Percentiles rank a stretch among this genome's conserved stretches.
Evolutionary conservation across 2,888 invertebrate species (phyloP).

Genomic region (Volucella bombylans): DNA sequence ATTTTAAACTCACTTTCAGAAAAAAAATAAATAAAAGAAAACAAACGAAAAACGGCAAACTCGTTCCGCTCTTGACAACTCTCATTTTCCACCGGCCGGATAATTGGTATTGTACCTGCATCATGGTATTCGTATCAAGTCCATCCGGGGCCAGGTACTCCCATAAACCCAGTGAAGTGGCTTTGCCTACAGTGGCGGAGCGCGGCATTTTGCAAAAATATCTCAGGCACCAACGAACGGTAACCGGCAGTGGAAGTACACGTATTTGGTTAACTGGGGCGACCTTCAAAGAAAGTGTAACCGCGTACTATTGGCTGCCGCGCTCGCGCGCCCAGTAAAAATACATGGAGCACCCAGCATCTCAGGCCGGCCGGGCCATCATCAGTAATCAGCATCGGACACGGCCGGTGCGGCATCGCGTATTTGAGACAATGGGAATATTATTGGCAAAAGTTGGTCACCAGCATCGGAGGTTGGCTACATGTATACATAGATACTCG

Average conservation of each 20-base stretch:
- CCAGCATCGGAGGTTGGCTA: conserved; percentile 14
- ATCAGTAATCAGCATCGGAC: conserved; percentile 41
- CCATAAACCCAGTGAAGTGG: conserved; percentile 45
- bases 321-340: background rate
- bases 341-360: conserved; percentile 19
- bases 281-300: conserved; percentile 74
- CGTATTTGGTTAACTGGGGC: conserved; percentile 73
- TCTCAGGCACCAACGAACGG: conserved; percentile 36
- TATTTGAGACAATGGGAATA: conserved; percentile 64
- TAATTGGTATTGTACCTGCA: conserved; percentile 73
- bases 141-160: conserved; percentile 42
- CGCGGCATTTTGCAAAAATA: conserved; percentile 34
- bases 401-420: conserved; percentile 4
- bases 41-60: conserved; percentile 16
- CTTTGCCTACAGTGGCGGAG: background rate
- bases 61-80: conserved; percentile 66
- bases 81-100: conserved; percentile 66
- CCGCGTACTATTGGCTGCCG: conserved; percentile 44
- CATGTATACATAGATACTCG: background rate
- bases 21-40: background rate
- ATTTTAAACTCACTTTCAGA: conserved; percentile 70
- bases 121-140: conserved; percentile 34
- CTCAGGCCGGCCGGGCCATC: conserved; percentile 28
- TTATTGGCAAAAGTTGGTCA: conserved; percentile 69
- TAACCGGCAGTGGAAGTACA: conserved; percentile 62